Evolutionary conservation across 2,797 vertebrate species (phyloP).

Genomic region (Ceryle rudis): DNA sequence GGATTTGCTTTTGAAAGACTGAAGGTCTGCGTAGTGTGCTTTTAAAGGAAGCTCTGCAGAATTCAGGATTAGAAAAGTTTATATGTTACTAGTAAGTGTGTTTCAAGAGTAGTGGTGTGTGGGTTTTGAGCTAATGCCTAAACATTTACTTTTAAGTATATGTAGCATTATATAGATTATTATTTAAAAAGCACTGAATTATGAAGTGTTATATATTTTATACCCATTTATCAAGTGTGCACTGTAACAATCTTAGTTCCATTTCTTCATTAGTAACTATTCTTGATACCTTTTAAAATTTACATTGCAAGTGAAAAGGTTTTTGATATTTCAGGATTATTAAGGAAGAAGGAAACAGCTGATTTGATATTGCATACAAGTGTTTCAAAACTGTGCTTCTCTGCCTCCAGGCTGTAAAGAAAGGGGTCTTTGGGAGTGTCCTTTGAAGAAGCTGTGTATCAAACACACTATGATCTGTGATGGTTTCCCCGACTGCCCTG

Average conservation of each 20-base stretch:
- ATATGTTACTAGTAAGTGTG: neutral
- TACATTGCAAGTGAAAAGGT: neutral
- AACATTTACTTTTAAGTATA: neutral
- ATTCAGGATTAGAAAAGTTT: neutral
- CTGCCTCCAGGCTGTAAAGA: conserved; percentile 87
- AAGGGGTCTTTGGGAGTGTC: conserved; percentile 94
- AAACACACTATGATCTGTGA: conserved; percentile 91
- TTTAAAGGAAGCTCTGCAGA: neutral
- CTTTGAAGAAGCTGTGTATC: conserved; percentile 87
- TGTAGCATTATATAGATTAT: neutral
- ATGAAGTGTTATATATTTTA: neutral
- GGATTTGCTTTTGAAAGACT: neutral
- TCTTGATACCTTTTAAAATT: neutral
- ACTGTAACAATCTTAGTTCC: neutral
- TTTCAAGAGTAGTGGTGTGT: neutral
- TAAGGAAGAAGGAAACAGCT: neutral
- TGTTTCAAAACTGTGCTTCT: conserved; percentile 39
- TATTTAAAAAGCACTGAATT: neutral
- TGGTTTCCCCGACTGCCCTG: conserved; percentile 93
- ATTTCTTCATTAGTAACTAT: neutral
- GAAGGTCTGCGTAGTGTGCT: neutral
- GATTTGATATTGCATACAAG: neutral
- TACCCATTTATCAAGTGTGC: neutral
- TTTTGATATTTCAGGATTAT: neutral
- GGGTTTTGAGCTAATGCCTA: neutral